Evolutionary conservation across 2,797 vertebrate species (phyloP).

Genomic region (Cyprinella venusta): DNA sequence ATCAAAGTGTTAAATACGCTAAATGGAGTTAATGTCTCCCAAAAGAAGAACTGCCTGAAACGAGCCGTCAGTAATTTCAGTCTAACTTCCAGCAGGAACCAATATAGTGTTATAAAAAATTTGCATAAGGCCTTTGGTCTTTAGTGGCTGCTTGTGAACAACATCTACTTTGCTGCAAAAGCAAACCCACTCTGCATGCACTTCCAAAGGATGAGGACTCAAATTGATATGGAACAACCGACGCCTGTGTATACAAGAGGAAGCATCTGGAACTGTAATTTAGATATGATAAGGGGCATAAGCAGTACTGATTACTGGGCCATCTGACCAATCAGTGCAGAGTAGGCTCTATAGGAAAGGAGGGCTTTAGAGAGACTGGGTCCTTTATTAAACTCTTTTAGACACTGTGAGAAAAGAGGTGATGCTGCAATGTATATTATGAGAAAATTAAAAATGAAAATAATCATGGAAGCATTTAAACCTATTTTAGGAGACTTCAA

Average conservation of each 20-base stretch:
- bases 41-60: background rate
- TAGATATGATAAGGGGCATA: background rate
- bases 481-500: background rate
- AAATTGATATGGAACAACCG: background rate
- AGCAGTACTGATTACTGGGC: background rate
- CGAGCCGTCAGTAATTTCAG: background rate
- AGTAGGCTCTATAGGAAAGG: background rate
- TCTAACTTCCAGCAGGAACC: background rate
- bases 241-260: background rate
- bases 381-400: background rate
- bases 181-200: background rate
- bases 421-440: background rate
- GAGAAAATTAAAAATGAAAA: background rate
- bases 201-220: background rate
- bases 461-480: background rate
- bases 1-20: background rate
- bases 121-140: background rate
- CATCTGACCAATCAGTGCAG: background rate
- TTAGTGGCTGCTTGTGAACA: background rate
- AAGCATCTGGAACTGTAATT: background rate
- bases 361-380: background rate
- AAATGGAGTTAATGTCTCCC: background rate
- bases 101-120: background rate
- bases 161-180: background rate
- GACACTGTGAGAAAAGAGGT: background rate